Evolutionary conservation across 1,140 invertebrate genomes (phyloP).

Genomic region (Stegodyphus dumicola): DNA sequence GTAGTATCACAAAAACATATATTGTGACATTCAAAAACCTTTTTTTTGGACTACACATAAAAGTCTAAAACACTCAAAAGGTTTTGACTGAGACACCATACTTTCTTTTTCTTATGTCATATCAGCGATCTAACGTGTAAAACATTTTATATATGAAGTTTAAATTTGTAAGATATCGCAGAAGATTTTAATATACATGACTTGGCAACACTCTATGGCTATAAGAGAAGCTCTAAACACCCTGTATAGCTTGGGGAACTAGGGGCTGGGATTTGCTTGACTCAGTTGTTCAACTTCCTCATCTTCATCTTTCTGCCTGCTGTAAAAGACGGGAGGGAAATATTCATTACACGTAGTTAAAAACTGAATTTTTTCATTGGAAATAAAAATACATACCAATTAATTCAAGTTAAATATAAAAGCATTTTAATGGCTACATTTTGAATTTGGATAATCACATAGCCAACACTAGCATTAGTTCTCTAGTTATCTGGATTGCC

Average conservation of each 20-base stretch:
- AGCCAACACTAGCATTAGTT: too few species aligned
- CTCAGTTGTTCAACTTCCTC: constrained; percentile 1
- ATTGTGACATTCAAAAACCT: constrained; percentile 30
- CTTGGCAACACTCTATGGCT: background rate
- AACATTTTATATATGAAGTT: too few species aligned
- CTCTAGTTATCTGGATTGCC: too few species aligned
- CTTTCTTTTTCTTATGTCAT: background rate
- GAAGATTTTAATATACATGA: constrained; percentile 9
- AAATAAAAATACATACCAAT: too few species aligned
- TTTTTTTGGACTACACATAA: background rate
- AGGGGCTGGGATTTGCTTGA: constrained; percentile 1
- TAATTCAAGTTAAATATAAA: too few species aligned
- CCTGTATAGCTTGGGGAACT: background rate
- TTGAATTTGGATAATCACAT: too few species aligned
- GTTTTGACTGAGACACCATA: background rate
- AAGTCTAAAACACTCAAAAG: background rate
- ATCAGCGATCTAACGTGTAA: too few species aligned
- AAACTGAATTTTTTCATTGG: too few species aligned
- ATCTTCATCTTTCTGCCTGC: background rate
- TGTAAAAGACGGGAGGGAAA: too few species aligned
- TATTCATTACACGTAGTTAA: too few species aligned
- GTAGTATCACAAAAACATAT: constrained; percentile 46
- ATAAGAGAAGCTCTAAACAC: constrained; percentile 2
- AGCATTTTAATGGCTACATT: too few species aligned
- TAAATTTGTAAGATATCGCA: background rate